phyloP scores from a whole-genome alignment of 2,113 vertebrate species.

The Myodes glareolus region DNA sequence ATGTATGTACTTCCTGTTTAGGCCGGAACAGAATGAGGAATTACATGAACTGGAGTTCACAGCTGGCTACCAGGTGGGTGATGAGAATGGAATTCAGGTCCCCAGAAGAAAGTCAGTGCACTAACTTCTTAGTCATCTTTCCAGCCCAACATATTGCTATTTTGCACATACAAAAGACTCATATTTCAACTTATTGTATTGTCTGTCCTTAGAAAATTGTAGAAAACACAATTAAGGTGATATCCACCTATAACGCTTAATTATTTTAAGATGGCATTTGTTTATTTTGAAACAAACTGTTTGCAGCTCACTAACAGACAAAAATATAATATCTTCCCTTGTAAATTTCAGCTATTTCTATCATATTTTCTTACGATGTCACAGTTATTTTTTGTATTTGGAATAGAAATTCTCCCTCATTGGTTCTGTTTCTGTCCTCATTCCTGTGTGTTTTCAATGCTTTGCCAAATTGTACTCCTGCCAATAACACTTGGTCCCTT shows the following conservation, averaged over 20 bases:
- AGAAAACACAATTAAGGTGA: not conserved
- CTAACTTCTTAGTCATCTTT: not conserved
- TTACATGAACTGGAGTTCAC: not conserved
- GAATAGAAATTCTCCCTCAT: not conserved
- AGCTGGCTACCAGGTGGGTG: not conserved
- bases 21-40: not conserved
- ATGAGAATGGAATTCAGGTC: not conserved
- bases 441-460: not conserved
- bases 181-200: not conserved
- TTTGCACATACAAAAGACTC: not conserved
- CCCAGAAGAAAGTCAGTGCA: not conserved
- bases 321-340: not conserved
- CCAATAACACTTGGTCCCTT: not conserved
- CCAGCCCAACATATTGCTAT: not conserved
- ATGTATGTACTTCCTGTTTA: not conserved
- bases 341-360: not conserved
- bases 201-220: too few species aligned
- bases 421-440: not conserved
- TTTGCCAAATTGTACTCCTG: not conserved
- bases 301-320: not conserved
- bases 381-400: not conserved
- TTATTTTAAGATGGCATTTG: not conserved
- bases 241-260: too few species aligned
- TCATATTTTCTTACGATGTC: not conserved
- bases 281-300: not conserved